Evolutionary conservation across 2,888 invertebrate genomes (phyloP).

Genomic region (Xestia sexstrigata): DNA sequence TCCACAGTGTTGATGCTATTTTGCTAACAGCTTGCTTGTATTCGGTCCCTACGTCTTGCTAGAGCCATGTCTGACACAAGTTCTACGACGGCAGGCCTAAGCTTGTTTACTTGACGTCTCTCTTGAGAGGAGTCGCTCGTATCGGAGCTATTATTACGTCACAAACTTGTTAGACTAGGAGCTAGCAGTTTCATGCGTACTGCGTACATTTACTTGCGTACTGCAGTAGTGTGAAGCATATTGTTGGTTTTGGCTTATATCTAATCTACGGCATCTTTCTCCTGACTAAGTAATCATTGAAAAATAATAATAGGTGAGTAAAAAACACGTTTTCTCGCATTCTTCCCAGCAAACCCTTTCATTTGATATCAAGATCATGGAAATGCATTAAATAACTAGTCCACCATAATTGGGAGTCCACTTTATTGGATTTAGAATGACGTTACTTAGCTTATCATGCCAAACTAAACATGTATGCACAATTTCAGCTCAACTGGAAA

Average conservation of each 20-base stretch:
- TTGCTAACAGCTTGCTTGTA: background rate
- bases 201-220: background rate
- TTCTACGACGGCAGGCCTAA: background rate
- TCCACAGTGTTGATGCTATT: background rate
- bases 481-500: background rate
- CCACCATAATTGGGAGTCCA: background rate
- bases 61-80: background rate
- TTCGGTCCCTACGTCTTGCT: background rate
- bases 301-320: background rate
- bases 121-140: background rate
- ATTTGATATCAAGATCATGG: background rate
- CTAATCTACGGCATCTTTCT: background rate
- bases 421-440: background rate
- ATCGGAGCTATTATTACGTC: slow-evolving; percentile 2
- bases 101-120: slow-evolving; percentile 20
- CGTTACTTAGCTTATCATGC: background rate
- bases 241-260: background rate
- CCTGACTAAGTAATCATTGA: background rate
- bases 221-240: background rate
- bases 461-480: background rate
- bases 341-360: background rate
- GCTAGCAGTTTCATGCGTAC: background rate
- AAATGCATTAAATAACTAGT: background rate
- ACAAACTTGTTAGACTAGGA: slow-evolving; percentile 29
- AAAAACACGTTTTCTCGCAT: background rate